phyloP scores from a whole-genome alignment of 1,140 invertebrate species.

The Lanistes nyassanus region DNA sequence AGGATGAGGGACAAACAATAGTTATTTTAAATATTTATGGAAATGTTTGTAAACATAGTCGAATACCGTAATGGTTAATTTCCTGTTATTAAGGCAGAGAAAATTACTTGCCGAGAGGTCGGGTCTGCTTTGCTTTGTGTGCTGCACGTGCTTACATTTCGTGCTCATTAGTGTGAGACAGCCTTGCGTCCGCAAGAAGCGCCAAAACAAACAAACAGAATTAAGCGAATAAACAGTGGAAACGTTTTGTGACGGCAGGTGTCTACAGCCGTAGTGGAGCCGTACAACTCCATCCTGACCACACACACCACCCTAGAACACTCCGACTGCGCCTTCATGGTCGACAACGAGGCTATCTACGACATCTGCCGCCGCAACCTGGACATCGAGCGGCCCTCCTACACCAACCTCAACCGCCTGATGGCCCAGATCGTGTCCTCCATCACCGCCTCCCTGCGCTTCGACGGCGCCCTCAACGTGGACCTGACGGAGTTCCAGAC shows the following conservation, averaged over 20 bases:
- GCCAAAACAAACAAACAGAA: too few species aligned
- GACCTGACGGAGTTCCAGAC: constrained; percentile 79
- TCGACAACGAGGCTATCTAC: constrained; percentile 89
- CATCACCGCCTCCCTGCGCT: constrained; percentile 73
- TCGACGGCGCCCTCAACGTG: constrained; percentile 79
- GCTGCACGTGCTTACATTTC: too few species aligned
- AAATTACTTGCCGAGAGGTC: too few species aligned
- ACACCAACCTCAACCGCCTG: constrained; percentile 59
- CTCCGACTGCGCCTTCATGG: constrained; percentile 70
- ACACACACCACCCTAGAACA: constrained; percentile 67
- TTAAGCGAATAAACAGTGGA: too few species aligned
- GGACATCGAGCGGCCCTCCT: constrained; percentile 82
- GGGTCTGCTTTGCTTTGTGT: too few species aligned
- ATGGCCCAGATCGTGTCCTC: constrained; percentile 69
- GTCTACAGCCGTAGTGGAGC: constrained; percentile 66
- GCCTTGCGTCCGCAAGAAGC: too few species aligned
- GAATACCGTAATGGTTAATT: too few species aligned
- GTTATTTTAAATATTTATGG: too few species aligned
- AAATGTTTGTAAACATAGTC: too few species aligned
- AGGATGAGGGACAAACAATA: too few species aligned
- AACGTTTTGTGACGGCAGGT: constrained; percentile 65
- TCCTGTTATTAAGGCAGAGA: too few species aligned
- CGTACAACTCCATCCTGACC: constrained; percentile 66
- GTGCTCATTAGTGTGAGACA: too few species aligned
- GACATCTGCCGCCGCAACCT: constrained; percentile 89